phyloP scores from a whole-genome alignment of 2,888 invertebrate genomes.

The Aphelenchoides bicaudatus region DNA sequence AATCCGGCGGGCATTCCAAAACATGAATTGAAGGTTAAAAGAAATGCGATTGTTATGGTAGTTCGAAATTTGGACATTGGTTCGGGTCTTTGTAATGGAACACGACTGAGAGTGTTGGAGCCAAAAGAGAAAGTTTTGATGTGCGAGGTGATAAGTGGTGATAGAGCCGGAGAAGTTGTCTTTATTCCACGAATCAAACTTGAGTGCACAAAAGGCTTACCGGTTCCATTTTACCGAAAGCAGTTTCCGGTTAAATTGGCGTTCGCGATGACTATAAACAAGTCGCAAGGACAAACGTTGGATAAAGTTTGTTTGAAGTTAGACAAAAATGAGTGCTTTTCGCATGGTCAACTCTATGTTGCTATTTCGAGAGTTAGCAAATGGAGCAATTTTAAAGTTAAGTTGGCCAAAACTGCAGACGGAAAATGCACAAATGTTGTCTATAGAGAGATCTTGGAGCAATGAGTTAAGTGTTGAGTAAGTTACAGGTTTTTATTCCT shows the following conservation, averaged over 20 bases:
- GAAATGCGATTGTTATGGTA: slow-evolving; percentile 20
- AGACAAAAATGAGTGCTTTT: not conserved
- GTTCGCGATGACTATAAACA: slow-evolving; percentile 21
- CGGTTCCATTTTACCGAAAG: slow-evolving; percentile 14
- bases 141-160: slow-evolving; percentile 11
- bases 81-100: no score
- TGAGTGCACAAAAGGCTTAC: no score
- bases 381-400: not conserved
- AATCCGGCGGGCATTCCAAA: not conserved
- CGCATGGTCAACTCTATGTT: slow-evolving; percentile 17
- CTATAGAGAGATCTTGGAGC: no score
- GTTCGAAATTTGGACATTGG: slow-evolving; percentile 16
- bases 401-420: no score
- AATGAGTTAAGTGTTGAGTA: no score
- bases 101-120: no score
- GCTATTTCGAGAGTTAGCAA: slow-evolving; percentile 6
- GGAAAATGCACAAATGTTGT: no score
- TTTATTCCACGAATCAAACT: slow-evolving; percentile 20
- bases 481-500: no score
- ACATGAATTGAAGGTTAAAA: slow-evolving; percentile 7
- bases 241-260: slow-evolving; percentile 17
- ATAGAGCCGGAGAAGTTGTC: slow-evolving; percentile 12
- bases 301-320: not conserved
- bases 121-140: slow-evolving; percentile 14
- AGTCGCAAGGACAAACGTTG: slow-evolving; percentile 20